Evolutionary conservation across 2,797 vertebrate genomes (phyloP), one percentile per base, ranked within the genome.

Genomic region (Kryptopterus vitreolus): DNA sequence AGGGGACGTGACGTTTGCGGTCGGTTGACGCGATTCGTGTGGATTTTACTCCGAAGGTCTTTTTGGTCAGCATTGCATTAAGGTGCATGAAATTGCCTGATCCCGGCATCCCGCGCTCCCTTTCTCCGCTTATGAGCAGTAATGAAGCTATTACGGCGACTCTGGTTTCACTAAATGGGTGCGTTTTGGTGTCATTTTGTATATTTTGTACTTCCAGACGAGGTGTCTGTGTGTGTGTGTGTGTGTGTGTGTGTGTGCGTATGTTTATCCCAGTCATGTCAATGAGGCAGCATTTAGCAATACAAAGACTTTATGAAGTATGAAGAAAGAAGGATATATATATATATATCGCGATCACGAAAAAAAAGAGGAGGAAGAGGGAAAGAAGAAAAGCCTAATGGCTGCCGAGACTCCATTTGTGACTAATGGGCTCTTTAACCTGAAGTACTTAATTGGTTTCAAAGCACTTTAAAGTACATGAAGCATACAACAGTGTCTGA

Each of bases 361-460:
- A 80, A 73, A 24, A 24, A 22, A 24, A 38, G 24, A 46, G 33
- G 24, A 53, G 24, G 57, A 48, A 43, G 57, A 46, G 16, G 35
- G 43, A 22, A 57, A n/a, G 71, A 43, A 73, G 71, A n/a, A 53
- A 70, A 63, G 26, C 61, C 66, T 80, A 72, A 69, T 74, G 65
- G 52, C 61, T 78, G n/a, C 50, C 35, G 68, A 81, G 77, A 78
- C 69, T 48, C 68, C 69, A 80, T 83, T 81, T 84, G 74, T 81
- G 77, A 79, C 79, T 84, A 84, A 87, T 84, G 83, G 83, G 26
- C 73, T 82, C 81, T 84, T 77, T 83, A 85, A 83, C 79, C 68
- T 80, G 78, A 46, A 83, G 79, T 77, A 66, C 55, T 73, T 63
- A 75, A 71, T 80, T 82, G 76, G 77, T 50, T 80, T 83, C 53